Conservation (phyloP, 2,888 invertebrate species). For the Parnassius apollo region DNA sequence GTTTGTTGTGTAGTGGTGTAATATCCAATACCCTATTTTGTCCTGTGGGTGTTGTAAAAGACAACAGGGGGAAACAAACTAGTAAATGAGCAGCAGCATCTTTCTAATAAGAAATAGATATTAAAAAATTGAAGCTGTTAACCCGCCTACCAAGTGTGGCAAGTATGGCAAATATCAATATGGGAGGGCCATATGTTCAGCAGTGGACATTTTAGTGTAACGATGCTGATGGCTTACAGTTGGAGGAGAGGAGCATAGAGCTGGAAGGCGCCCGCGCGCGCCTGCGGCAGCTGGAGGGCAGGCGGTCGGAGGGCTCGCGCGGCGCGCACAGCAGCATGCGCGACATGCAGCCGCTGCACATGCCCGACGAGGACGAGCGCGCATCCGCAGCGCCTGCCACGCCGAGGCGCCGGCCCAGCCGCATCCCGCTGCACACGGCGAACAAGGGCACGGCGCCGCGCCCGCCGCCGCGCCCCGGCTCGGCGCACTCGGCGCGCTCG, state of each 20-base stretch:
- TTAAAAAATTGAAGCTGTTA: too few relatives aligned
- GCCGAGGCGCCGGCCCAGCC: conserved; percentile 81
- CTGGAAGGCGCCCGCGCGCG: conserved; percentile 90
- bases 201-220: neutral
- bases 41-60: too few relatives aligned
- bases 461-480: conserved; percentile 42
- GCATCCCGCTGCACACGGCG: conserved; percentile 48
- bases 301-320: conserved; percentile 40
- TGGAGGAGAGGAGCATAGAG: conserved; percentile 91
- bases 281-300: conserved; percentile 86
- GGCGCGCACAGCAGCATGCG: conserved; percentile 61
- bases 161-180: too few relatives aligned
- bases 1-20: too few relatives aligned
- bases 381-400: conserved; percentile 72
- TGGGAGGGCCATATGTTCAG: too few relatives aligned
- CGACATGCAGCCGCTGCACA: conserved; percentile 68
- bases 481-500: conserved; percentile 46
- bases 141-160: too few relatives aligned
- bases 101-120: too few relatives aligned
- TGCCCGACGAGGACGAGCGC: conserved; percentile 77
- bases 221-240: conserved; percentile 63
- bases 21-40: too few relatives aligned
- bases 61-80: too few relatives aligned
- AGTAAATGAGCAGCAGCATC: too few relatives aligned
- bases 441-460: conserved; percentile 68